Conservation (phyloP, 2,797 vertebrate genomes). For the Epinephelus malabaricus region DNA sequence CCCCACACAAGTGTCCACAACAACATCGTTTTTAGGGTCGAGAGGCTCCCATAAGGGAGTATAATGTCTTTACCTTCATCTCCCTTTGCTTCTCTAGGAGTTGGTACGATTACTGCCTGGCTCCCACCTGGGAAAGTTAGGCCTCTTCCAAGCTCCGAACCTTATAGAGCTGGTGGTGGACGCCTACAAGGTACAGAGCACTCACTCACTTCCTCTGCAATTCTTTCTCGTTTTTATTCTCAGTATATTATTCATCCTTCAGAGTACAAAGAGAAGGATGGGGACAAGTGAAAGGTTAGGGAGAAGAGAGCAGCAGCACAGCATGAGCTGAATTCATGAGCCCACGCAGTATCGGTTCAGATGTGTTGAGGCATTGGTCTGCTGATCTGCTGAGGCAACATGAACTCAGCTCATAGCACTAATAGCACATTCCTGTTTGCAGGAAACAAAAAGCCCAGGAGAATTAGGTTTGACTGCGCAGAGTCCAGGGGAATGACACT, state of each 20-base stretch:
- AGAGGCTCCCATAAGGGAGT: not conserved
- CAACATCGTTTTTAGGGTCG: not conserved
- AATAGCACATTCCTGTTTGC: slow-evolving; percentile 23
- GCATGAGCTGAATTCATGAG: slow-evolving; percentile 36
- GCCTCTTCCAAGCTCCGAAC: slow-evolving; percentile 91
- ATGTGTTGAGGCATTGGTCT: slow-evolving; percentile 16
- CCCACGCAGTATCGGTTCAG: slow-evolving; percentile 18
- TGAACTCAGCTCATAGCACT: slow-evolving; percentile 2
- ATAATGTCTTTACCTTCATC: not conserved
- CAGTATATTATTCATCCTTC: slow-evolving; percentile 10
- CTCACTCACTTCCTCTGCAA: not conserved
- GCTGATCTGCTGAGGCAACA: slow-evolving; percentile 33
- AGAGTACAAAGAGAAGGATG: slow-evolving; percentile 27
- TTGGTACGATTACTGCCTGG: slow-evolving; percentile 92
- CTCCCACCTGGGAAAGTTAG: slow-evolving; percentile 91
- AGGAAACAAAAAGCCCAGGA: not conserved
- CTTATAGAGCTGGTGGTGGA: slow-evolving; percentile 95
- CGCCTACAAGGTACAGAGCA: slow-evolving; percentile 92
- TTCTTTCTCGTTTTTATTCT: slow-evolving; percentile 7
- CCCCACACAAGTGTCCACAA: slow-evolving; percentile 14
- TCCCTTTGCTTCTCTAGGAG: slow-evolving; percentile 81
- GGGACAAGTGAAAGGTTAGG: slow-evolving; percentile 12
- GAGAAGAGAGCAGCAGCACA: slow-evolving; percentile 27
- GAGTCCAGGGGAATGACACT: not conserved
- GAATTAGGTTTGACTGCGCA: not conserved